A percentile compares a stretch with the other conserved stretches of the same genome.
Conservation (phyloP, 2,797 vertebrate species). For the Echiichthys vipera region DNA sequence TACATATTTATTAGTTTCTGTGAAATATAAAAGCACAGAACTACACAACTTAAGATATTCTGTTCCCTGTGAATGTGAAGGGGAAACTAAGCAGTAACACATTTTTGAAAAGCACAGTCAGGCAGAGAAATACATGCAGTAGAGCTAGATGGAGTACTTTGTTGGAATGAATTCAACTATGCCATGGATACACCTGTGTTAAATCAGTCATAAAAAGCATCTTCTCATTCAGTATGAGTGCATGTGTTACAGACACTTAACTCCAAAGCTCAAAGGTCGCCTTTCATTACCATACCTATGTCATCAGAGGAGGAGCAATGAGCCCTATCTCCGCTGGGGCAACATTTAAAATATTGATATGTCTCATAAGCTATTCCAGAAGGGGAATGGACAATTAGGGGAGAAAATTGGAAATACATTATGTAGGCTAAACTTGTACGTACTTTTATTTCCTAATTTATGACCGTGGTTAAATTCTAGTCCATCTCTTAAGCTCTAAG, state of each 20-base stretch:
- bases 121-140: constrained; percentile 15
- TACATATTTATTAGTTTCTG: constrained; percentile 68
- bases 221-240: constrained; percentile 41
- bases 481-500: constrained; percentile 17
- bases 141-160: constrained; percentile 36
- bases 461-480: constrained; percentile 25
- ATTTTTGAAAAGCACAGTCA: constrained; percentile 25
- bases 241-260: constrained; percentile 43
- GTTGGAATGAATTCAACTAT: constrained; percentile 64
- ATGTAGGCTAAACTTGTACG: constrained; percentile 53
- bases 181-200: constrained; percentile 49
- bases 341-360: constrained; percentile 74
- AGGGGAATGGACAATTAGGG: constrained; percentile 53
- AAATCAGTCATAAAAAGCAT: constrained; percentile 71
- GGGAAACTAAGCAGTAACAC: constrained; percentile 9
- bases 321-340: constrained; percentile 53
- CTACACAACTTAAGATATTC: constrained; percentile 42
- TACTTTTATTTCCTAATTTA: constrained; percentile 49
- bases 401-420: constrained; percentile 68
- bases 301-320: constrained; percentile 69
- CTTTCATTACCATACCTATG: constrained; percentile 59
- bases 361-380: constrained; percentile 61
- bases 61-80: constrained; percentile 37
- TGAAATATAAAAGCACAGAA: constrained; percentile 51
- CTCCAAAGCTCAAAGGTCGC: constrained; percentile 38